Percentiles rank a stretch among this genome's conserved stretches.
phyloP scores from a whole-genome alignment of 2,113 vertebrate species.

The Nesoenas mayeri region DNA sequence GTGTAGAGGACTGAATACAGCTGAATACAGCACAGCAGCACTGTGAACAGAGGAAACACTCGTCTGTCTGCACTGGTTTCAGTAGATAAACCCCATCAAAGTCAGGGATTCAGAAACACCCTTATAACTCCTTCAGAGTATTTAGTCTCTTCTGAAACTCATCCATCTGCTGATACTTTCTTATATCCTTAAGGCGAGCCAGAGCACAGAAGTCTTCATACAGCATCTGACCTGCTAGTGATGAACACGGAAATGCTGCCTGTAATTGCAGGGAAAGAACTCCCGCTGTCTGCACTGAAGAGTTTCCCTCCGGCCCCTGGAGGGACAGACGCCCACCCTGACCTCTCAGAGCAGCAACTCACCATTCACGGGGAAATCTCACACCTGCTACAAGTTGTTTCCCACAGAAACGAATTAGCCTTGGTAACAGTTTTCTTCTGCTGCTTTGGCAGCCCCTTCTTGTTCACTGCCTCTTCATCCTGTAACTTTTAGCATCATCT shows the following conservation, averaged over 20 bases:
- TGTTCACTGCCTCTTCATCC: neutral
- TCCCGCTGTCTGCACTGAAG: neutral
- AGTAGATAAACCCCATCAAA: neutral
- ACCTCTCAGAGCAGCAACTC: neutral
- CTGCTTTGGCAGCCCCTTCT: neutral
- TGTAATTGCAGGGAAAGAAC: rapidly evolving
- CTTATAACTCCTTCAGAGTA: neutral
- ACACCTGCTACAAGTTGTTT: neutral
- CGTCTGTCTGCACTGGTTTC: neutral
- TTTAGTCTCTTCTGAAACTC: neutral
- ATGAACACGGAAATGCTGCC: neutral
- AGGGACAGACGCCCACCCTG: neutral
- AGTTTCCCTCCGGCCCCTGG: neutral
- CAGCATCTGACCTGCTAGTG: neutral
- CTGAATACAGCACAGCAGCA: neutral
- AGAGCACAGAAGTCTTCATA: neutral
- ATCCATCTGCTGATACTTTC: neutral
- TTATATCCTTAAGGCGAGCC: neutral
- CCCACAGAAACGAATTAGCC: neutral
- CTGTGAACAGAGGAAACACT: neutral
- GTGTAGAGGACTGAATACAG: neutral
- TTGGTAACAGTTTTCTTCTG: neutral
- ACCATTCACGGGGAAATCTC: neutral
- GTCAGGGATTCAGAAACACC: neutral
- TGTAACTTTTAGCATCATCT: neutral